These are phyloP conservation scores for Hippoglossus stenolepis DNA, from an alignment of 2,113 vertebrate genomes.

Conservation along the genomic window DNA sequence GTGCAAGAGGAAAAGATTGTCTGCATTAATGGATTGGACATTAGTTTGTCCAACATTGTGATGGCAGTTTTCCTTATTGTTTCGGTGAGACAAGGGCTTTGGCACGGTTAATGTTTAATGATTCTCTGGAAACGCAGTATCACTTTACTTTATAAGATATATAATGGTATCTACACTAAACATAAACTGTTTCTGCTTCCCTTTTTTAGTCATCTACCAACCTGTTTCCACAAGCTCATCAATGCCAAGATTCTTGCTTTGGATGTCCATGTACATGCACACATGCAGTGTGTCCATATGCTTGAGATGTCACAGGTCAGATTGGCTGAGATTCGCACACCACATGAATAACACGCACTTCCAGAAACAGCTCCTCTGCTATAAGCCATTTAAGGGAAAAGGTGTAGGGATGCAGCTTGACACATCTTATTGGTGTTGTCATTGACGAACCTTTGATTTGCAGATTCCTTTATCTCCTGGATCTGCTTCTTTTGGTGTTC, in stretches of 20 bases:
- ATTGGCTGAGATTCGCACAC: background rate
- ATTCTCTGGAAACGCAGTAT: background rate
- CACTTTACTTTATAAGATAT: background rate
- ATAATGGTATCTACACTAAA: background rate
- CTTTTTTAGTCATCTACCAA: background rate
- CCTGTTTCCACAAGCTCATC: background rate
- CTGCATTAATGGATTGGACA: constrained; percentile 32
- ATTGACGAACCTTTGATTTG: background rate
- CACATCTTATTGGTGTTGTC: background rate
- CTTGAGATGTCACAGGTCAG: background rate
- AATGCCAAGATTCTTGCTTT: background rate
- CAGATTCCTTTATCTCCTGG: background rate
- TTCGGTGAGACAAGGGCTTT: background rate
- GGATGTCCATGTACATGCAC: background rate
- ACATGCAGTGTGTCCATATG: constrained; percentile 3
- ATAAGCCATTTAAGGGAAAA: background rate
- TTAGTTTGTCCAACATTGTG: constrained; percentile 16
- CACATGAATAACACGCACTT: background rate
- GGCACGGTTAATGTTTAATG: background rate
- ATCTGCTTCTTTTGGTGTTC: background rate
- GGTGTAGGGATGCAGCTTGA: background rate
- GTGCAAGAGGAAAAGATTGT: constrained; percentile 10
- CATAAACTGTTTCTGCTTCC: background rate
- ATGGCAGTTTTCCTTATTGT: constrained; percentile 2
- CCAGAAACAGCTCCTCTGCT: background rate